phyloP scores from a whole-genome alignment of 2,888 invertebrate genomes.

The Nymphalis polychloros region DNA sequence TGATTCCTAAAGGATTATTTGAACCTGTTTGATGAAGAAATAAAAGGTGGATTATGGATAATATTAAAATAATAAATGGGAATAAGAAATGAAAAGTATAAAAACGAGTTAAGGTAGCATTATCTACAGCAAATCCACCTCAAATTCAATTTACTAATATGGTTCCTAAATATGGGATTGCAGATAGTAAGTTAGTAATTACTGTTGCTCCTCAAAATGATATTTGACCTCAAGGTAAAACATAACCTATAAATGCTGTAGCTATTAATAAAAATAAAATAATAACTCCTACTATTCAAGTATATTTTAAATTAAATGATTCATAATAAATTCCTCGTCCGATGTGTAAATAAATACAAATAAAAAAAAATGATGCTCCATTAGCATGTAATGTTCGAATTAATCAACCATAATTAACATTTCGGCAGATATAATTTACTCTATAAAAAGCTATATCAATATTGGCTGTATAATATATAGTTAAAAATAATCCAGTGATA shows the following conservation, averaged over 20 bases:
- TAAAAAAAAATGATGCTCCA: constrained; percentile 87
- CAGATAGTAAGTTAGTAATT: constrained; percentile 88
- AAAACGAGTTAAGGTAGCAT: constrained; percentile 89
- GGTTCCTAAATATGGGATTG: constrained; percentile 85
- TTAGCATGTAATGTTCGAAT: constrained; percentile 86
- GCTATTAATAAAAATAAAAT: constrained; percentile 86
- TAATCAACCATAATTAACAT: constrained; percentile 83
- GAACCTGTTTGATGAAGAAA: constrained; percentile 86
- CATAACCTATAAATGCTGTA: constrained; percentile 90
- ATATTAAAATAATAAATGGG: constrained; percentile 84
- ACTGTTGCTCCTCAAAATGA: constrained; percentile 90
- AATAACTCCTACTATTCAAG: constrained; percentile 85
- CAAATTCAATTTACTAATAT: constrained; percentile 84
- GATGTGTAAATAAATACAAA: constrained; percentile 85
- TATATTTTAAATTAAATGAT: constrained; percentile 75
- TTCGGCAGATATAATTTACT: constrained; percentile 81
- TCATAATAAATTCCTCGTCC: constrained; percentile 83
- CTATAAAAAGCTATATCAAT: constrained; percentile 83
- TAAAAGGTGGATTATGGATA: constrained; percentile 84
- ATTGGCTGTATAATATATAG: constrained; percentile 86
- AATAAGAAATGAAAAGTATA: constrained; percentile 88
- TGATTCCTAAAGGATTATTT: constrained; percentile 80
- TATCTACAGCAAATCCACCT: constrained; percentile 72
- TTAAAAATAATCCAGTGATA: constrained; percentile 85
- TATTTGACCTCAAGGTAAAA: constrained; percentile 90